Conservation (phyloP, 2,797 vertebrate species). For the Squalus acanthias region DNA sequence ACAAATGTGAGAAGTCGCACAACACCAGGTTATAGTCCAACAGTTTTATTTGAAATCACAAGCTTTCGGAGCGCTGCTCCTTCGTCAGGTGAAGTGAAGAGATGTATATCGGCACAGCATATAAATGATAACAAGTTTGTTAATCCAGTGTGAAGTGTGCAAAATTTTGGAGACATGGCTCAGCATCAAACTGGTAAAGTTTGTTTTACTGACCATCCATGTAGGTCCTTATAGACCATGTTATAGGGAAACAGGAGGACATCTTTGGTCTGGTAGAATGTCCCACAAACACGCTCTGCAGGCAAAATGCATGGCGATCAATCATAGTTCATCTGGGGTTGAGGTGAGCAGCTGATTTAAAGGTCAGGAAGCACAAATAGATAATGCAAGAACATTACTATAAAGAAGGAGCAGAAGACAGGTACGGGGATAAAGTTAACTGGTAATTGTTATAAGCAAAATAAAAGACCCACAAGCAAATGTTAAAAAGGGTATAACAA, state of each 20-base stretch:
- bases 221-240: neutral
- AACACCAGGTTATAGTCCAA: no score
- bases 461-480: neutral
- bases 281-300: neutral
- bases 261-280: neutral
- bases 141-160: neutral
- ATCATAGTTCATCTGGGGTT: neutral
- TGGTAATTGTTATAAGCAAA: neutral
- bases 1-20: no score
- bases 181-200: neutral
- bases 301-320: neutral
- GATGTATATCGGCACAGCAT: no score
- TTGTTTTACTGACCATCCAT: neutral
- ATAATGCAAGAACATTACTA: neutral
- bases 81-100: no score
- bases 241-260: neutral
- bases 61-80: no score
- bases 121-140: neutral
- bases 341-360: neutral
- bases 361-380: neutral
- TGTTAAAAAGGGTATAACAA: neutral
- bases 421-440: neutral
- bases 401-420: neutral
- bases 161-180: neutral
- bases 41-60: no score